phyloP scores from a whole-genome alignment of 1,140 invertebrate species.

The Elymnias hypermnestra region DNA sequence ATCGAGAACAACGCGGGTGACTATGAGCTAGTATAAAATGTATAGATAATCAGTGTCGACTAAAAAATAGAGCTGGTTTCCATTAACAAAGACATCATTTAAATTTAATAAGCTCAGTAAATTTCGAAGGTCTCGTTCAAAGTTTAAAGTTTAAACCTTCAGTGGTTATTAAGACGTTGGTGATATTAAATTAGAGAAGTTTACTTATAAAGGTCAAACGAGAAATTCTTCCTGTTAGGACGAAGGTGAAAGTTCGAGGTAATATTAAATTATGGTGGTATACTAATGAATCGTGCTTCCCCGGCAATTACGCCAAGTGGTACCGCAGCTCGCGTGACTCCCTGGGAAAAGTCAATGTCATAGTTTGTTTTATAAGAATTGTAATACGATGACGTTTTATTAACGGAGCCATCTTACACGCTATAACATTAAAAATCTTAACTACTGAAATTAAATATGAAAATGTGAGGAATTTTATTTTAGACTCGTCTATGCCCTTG shows the following conservation, averaged over 20 bases:
- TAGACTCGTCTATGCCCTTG: too few relatives aligned
- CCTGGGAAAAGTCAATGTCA: conserved; percentile 47
- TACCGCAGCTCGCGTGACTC: conserved; percentile 52
- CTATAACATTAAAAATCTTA: conserved; percentile 8
- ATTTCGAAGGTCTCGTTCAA: conserved; percentile 1
- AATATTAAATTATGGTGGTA: conserved; percentile 53
- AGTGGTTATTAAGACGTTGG: conserved; percentile 20
- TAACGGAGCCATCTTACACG: conserved; percentile 10
- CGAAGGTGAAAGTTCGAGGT: conserved; percentile 60
- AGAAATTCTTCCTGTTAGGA: conserved; percentile 40
- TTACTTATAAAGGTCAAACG: conserved; percentile 41
- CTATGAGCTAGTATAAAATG: too few relatives aligned
- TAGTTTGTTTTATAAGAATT: conserved; percentile 42
- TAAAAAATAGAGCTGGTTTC: too few relatives aligned
- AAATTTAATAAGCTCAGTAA: not conserved
- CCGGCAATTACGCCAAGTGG: conserved; percentile 62
- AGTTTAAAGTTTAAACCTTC: conserved; percentile 1
- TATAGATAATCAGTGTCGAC: too few relatives aligned
- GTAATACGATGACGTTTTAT: conserved; percentile 19
- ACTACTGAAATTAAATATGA: not conserved
- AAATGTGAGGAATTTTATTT: not conserved
- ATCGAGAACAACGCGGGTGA: too few relatives aligned
- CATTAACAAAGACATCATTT: not conserved
- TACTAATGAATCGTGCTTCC: conserved; percentile 48
- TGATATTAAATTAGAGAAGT: conserved; percentile 46